These are phyloP conservation scores for Zaprionus capensis DNA, from an alignment of 1,140 invertebrate genomes.

Conservation along the genomic window DNA sequence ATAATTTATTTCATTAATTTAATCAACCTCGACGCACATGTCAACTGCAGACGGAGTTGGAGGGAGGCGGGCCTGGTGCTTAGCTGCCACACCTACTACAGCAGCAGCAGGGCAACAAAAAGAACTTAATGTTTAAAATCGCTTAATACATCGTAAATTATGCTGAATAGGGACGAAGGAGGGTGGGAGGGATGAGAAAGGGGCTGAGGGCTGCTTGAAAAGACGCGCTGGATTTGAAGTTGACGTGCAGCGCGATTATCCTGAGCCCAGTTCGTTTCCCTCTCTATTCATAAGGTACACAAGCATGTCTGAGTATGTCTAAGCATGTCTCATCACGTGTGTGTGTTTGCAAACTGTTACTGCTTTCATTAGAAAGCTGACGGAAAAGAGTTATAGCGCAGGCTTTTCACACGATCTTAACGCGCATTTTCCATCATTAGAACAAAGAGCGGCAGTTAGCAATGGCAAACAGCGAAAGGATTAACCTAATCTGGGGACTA, in stretches of 20 bases:
- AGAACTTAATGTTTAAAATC: conserved; percentile 74
- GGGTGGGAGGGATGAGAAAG: not conserved
- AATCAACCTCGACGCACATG: conserved; percentile 80
- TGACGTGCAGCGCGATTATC: conserved; percentile 21
- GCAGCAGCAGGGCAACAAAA: conserved; percentile 29
- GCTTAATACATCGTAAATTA: conserved; percentile 82
- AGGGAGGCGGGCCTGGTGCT: not conserved
- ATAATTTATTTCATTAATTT: conserved; percentile 84
- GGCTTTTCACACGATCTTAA: conserved; percentile 74
- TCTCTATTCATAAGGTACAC: conserved; percentile 55
- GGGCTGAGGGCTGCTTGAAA: conserved; percentile 3
- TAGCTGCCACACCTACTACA: conserved; percentile 39
- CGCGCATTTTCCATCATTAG: conserved; percentile 70
- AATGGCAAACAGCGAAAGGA: conserved; percentile 70
- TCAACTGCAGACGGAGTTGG: conserved; percentile 60
- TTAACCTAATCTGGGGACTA: conserved; percentile 79
- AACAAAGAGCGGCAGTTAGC: conserved; percentile 75
- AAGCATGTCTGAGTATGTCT: conserved; percentile 35
- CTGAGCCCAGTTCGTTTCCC: conserved; percentile 19
- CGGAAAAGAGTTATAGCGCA: conserved; percentile 69
- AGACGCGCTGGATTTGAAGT: conserved; percentile 34
- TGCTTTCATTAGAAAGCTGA: conserved; percentile 67
- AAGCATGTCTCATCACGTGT: conserved; percentile 1
- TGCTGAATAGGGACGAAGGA: conserved; percentile 38
- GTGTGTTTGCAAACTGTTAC: conserved; percentile 54